These are phyloP conservation scores for Haliclona indistincta DNA, from an alignment of 37 sponge, comb jelly and placozoan genomes.

Conservation along the genomic window DNA sequence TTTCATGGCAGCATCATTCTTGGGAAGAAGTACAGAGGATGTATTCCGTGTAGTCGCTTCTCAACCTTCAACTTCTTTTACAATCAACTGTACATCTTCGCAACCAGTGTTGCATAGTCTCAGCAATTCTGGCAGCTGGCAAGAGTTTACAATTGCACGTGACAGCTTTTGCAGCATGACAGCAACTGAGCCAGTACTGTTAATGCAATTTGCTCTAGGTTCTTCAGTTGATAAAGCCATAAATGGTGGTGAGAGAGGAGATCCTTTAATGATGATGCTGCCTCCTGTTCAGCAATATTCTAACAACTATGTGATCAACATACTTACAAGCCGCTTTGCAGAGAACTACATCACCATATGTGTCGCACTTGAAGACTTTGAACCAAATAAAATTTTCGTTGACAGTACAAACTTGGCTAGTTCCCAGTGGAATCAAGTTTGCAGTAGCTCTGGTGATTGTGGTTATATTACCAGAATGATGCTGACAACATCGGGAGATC, in stretches of 20 bases:
- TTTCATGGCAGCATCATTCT: slow-evolving; percentile 38
- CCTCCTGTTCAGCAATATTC: slow-evolving; percentile 72
- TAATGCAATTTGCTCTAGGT: slow-evolving; percentile 36
- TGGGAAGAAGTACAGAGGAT: slow-evolving; percentile 14
- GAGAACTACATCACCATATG: slow-evolving; percentile 39
- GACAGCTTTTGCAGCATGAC: slow-evolving; percentile 35
- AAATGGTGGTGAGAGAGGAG: too few relatives aligned
- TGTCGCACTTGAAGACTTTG: slow-evolving; percentile 27
- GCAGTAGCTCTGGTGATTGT: slow-evolving; percentile 15
- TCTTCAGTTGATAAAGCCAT: too few relatives aligned
- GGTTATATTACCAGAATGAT: slow-evolving; percentile 23
- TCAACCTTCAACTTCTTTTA: slow-evolving; percentile 28
- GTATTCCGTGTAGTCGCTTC: slow-evolving; percentile 35
- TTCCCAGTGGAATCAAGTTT: slow-evolving; percentile 7
- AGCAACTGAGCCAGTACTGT: slow-evolving; percentile 36
- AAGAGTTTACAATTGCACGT: neutral
- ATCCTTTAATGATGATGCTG: slow-evolving; percentile 64
- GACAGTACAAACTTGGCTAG: neutral
- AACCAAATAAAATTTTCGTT: slow-evolving; percentile 20
- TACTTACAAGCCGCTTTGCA: neutral
- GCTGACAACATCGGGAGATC: slow-evolving; percentile 26
- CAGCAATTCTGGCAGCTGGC: slow-evolving; percentile 7
- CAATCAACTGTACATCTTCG: slow-evolving; percentile 10
- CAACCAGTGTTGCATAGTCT: neutral
- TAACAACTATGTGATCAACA: slow-evolving; percentile 46